phyloP scores from a whole-genome alignment of 2,797 vertebrate species.

The Sebastiscus albofasciatus region DNA sequence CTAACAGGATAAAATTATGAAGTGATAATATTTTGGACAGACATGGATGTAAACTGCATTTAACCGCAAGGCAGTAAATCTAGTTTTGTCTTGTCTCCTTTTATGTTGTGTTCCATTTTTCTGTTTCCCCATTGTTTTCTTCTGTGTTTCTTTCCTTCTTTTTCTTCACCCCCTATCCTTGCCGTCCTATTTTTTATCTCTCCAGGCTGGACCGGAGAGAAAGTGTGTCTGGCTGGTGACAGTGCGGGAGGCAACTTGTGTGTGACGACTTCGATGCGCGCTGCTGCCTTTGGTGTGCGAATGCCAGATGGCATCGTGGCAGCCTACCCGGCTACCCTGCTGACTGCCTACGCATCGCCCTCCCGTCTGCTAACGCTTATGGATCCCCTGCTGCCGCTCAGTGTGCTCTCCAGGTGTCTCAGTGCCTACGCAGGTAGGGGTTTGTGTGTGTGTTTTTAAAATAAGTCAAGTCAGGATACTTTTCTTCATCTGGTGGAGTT shows the following conservation, averaged over 20 bases:
- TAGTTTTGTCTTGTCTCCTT: neutral
- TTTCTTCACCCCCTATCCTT: neutral
- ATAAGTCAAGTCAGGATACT: neutral
- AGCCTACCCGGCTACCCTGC: slow-evolving; percentile 90
- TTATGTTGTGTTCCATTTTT: neutral
- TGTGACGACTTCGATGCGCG: slow-evolving; percentile 89
- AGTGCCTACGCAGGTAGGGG: slow-evolving; percentile 89
- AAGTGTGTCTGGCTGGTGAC: slow-evolving; percentile 91
- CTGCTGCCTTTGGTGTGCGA: slow-evolving; percentile 87
- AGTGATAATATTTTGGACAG: neutral
- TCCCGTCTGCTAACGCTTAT: slow-evolving; percentile 93
- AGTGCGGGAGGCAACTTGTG: slow-evolving; percentile 93
- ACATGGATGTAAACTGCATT: neutral
- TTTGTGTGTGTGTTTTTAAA: neutral
- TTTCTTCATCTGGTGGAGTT: neutral
- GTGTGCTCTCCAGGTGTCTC: slow-evolving; percentile 91
- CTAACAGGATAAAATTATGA: neutral
- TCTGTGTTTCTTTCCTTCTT: neutral
- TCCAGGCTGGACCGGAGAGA: slow-evolving; percentile 90
- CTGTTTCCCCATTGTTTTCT: neutral
- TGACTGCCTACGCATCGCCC: slow-evolving; percentile 88
- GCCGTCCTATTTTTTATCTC: neutral
- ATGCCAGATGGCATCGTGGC: slow-evolving; percentile 91
- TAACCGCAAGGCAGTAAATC: neutral
- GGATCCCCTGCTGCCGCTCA: slow-evolving; percentile 93